These are phyloP conservation scores for Wasmannia auropunctata DNA, from an alignment of 1,140 invertebrate genomes.

Conservation along the genomic window DNA sequence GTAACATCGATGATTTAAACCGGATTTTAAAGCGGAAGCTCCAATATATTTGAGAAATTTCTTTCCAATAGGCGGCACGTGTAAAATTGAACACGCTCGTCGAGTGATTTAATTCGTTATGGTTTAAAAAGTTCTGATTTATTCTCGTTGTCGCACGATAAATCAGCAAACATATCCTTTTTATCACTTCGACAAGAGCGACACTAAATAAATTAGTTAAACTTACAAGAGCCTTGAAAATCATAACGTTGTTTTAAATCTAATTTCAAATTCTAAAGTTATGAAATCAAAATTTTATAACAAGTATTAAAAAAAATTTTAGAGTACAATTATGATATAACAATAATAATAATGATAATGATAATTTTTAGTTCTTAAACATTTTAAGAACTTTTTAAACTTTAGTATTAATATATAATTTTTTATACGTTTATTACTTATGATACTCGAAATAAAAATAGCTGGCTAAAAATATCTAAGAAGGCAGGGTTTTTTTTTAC, in stretches of 20 bases:
- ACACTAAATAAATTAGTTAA: not conserved
- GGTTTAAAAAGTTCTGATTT: not conserved
- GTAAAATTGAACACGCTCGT: slow-evolving; percentile 17
- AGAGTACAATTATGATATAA: not conserved
- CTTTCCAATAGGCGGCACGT: slow-evolving; percentile 1
- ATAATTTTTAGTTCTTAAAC: not conserved
- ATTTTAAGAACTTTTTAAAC: not conserved
- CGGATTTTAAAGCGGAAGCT: slow-evolving; percentile 56
- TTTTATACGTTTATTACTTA: not conserved
- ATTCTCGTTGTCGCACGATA: not conserved
- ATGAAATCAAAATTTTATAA: not conserved
- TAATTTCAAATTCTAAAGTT: not conserved
- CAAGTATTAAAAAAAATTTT: not conserved
- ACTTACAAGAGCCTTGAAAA: not conserved
- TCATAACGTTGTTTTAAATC: no score
- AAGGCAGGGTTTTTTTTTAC: not conserved
- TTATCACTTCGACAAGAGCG: not conserved
- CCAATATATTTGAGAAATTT: not conserved
- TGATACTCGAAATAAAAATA: not conserved
- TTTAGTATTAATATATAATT: no score
- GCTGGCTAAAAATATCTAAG: not conserved
- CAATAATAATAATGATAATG: not conserved
- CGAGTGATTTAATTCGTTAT: slow-evolving; percentile 20
- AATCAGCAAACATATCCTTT: not conserved
- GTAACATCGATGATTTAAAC: slow-evolving; percentile 51